Evolutionary conservation across 2,113 vertebrate genomes (phyloP).

Genomic region (Mystacornis crossleyi): DNA sequence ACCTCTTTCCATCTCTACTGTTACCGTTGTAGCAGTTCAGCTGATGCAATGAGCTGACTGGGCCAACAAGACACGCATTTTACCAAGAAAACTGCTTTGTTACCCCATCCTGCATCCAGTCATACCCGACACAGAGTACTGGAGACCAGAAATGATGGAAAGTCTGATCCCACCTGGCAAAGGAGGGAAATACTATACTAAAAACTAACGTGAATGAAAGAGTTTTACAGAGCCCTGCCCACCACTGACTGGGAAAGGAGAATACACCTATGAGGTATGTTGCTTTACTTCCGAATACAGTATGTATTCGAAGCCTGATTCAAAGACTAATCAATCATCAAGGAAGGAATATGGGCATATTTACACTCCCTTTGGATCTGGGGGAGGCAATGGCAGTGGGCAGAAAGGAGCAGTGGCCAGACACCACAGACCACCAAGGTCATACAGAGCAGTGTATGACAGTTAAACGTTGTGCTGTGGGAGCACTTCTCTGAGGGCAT

Average conservation of each 20-base stretch:
- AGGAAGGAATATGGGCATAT: not conserved
- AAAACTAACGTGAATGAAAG: not conserved
- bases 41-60: not conserved
- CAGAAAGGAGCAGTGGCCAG: not conserved
- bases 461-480: not conserved
- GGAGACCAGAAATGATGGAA: not conserved
- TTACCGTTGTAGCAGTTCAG: not conserved
- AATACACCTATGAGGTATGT: not conserved
- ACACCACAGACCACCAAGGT: not conserved
- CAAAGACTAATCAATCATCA: not conserved
- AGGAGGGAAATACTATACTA: not conserved
- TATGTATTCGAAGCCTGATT: not conserved
- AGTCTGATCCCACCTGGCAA: not conserved
- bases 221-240: not conserved
- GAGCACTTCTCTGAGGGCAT: not conserved
- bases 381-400: not conserved
- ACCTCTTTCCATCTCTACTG: not conserved
- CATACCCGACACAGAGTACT: not conserved
- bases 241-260: not conserved
- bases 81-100: not conserved
- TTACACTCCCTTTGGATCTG: not conserved
- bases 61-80: rapidly evolving
- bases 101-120: not conserved
- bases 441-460: not conserved
- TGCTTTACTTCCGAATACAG: not conserved